Conservation (phyloP, 2,797 vertebrate species). For the Australoheros facetus region DNA sequence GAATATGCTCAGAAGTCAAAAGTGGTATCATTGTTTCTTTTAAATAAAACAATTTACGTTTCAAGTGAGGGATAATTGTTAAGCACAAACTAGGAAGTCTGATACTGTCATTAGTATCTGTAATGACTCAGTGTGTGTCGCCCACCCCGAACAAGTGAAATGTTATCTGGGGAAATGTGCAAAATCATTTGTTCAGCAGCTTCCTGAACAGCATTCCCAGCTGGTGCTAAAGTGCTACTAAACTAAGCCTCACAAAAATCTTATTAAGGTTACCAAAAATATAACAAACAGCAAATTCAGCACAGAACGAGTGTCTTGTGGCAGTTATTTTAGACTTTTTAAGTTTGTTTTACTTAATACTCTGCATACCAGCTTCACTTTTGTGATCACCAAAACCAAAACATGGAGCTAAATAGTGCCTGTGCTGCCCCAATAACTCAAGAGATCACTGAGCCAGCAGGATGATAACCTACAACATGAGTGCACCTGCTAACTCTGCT, state of each 20-base stretch:
- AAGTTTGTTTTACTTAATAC: slow-evolving; percentile 22
- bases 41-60: not conserved
- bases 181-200: slow-evolving; percentile 60
- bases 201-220: slow-evolving; percentile 61
- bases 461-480: slow-evolving; percentile 31
- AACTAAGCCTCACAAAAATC: slow-evolving; percentile 55
- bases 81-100: not conserved
- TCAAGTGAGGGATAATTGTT: slow-evolving; percentile 4
- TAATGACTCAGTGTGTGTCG: slow-evolving; percentile 17
- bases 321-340: not conserved
- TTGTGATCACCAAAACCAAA: slow-evolving; percentile 34
- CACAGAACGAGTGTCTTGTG: not conserved
- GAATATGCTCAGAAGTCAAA: not conserved
- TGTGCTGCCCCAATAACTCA: slow-evolving; percentile 43
- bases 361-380: slow-evolving; percentile 30
- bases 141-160: slow-evolving; percentile 33
- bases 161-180: slow-evolving; percentile 55
- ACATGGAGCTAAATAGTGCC: slow-evolving; percentile 44
- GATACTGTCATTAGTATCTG: slow-evolving; percentile 16
- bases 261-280: slow-evolving; percentile 18
- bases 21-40: not conserved
- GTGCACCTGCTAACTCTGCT: slow-evolving; percentile 51
- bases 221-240: slow-evolving; percentile 45
- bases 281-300: slow-evolving; percentile 32
- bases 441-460: slow-evolving; percentile 38